These are phyloP conservation scores for Volucella inflata DNA, from an alignment of 2,888 invertebrate genomes.

Conservation along the genomic window DNA sequence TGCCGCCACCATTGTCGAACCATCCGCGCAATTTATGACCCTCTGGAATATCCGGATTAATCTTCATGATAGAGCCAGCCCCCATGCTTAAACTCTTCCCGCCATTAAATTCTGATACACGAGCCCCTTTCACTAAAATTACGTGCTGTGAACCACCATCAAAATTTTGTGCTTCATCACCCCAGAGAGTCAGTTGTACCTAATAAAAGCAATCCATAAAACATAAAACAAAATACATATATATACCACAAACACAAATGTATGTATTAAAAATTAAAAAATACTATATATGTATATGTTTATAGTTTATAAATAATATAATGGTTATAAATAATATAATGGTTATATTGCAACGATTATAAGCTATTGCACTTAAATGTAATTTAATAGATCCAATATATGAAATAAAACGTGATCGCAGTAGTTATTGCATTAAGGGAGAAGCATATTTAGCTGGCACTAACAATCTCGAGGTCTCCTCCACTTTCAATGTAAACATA, in stretches of 20 bases:
- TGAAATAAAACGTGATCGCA: too few relatives aligned
- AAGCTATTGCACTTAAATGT: too few relatives aligned
- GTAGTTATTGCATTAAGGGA: too few relatives aligned
- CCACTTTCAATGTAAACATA: too few relatives aligned
- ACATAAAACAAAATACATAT: not conserved
- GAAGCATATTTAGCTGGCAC: too few relatives aligned
- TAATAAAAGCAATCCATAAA: conserved; percentile 78
- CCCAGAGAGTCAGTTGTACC: conserved; percentile 96
- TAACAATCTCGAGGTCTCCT: too few relatives aligned
- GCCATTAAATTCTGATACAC: conserved; percentile 93
- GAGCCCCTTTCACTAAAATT: conserved; percentile 92
- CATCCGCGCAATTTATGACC: conserved; percentile 94
- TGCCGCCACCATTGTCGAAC: conserved; percentile 92
- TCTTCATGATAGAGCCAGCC: conserved; percentile 87
- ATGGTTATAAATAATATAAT: too few relatives aligned
- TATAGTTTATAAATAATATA: too few relatives aligned
- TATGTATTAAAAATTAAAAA: not conserved
- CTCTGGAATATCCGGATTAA: conserved; percentile 95
- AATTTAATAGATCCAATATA: too few relatives aligned
- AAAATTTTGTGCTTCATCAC: conserved; percentile 93
- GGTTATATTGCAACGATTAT: too few relatives aligned
- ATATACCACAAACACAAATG: too few relatives aligned
- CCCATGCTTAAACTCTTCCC: conserved; percentile 88
- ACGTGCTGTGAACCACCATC: conserved; percentile 91
- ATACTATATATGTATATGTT: not conserved